Evolutionary conservation across 2,888 invertebrate genomes (phyloP).

Genomic region (Oconnorella tubifera): DNA sequence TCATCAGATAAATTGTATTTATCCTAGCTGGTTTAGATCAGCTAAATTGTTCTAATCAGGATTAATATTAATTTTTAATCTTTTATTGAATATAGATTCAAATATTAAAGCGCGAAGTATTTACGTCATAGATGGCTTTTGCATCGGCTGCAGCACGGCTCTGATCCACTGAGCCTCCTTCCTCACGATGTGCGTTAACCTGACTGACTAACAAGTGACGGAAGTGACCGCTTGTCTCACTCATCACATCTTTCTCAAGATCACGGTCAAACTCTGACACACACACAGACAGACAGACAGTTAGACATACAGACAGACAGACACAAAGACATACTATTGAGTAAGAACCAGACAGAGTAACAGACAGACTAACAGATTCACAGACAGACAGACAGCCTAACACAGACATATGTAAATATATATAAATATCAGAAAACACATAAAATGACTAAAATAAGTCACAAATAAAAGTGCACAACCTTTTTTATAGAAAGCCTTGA

Average conservation of each 20-base stretch:
- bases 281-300: slow-evolving; percentile 78
- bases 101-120: neutral
- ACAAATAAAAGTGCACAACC: too few species aligned
- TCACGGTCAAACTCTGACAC: slow-evolving; percentile 26
- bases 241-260: slow-evolving; percentile 48
- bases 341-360: too few species aligned
- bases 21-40: too few species aligned
- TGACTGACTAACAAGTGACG: slow-evolving; percentile 46
- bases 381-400: neutral
- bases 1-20: too few species aligned
- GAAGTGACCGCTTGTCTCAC: slow-evolving; percentile 53
- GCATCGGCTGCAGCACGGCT: slow-evolving; percentile 42
- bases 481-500: too few species aligned
- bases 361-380: neutral
- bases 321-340: neutral
- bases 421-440: too few species aligned
- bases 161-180: slow-evolving; percentile 31
- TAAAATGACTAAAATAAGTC: too few species aligned
- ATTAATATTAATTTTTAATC: too few species aligned
- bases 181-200: slow-evolving; percentile 18
- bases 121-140: slow-evolving; percentile 18
- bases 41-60: too few species aligned
- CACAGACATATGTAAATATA: slow-evolving; percentile 41
- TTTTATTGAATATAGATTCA: too few species aligned
- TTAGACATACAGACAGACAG: too few species aligned